Evolutionary conservation across 2,888 invertebrate species (phyloP).

Genomic region (Mythimna impura): DNA sequence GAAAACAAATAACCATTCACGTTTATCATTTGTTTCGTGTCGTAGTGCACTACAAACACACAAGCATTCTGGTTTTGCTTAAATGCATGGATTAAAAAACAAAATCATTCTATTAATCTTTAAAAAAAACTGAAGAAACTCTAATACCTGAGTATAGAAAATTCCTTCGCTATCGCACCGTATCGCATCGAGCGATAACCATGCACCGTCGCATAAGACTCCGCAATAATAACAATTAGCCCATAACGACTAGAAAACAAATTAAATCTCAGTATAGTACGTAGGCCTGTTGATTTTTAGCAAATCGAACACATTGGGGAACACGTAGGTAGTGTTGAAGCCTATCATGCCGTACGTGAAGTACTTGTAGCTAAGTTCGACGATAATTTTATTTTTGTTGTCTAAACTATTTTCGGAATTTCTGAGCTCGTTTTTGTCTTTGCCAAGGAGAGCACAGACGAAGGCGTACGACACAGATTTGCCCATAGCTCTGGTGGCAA

Average conservation of each 20-base stretch:
- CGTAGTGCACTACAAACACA: not conserved
- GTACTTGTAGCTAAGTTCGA: constrained; percentile 96
- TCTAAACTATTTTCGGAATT: constrained; percentile 92
- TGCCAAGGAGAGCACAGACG: constrained; percentile 92
- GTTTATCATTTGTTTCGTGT: not conserved
- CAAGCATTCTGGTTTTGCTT: constrained; percentile 6
- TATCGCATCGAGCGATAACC: constrained; percentile 1
- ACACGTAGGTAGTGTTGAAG: constrained; percentile 93
- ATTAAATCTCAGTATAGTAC: constrained; percentile 96
- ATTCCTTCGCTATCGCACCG: constrained; percentile 13
- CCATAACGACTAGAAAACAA: constrained; percentile 49
- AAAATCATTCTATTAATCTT: not conserved
- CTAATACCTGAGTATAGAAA: constrained; percentile 2
- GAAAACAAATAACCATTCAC: constrained; percentile 25
- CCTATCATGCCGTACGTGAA: constrained; percentile 95
- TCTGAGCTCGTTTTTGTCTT: constrained; percentile 92
- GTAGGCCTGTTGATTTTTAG: constrained; percentile 95
- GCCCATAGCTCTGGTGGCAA: constrained; percentile 92
- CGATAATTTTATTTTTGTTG: constrained; percentile 93
- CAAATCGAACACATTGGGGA: constrained; percentile 94
- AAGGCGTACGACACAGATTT: constrained; percentile 93
- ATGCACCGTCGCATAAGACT: constrained; percentile 20
- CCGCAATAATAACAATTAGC: constrained; percentile 17
- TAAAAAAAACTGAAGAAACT: not conserved
- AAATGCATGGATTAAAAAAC: constrained; percentile 1